Evolutionary conservation across 1,140 invertebrate genomes (phyloP), one percentile per base, ranked within the genome.

Genomic region (Vanessa atalanta): DNA sequence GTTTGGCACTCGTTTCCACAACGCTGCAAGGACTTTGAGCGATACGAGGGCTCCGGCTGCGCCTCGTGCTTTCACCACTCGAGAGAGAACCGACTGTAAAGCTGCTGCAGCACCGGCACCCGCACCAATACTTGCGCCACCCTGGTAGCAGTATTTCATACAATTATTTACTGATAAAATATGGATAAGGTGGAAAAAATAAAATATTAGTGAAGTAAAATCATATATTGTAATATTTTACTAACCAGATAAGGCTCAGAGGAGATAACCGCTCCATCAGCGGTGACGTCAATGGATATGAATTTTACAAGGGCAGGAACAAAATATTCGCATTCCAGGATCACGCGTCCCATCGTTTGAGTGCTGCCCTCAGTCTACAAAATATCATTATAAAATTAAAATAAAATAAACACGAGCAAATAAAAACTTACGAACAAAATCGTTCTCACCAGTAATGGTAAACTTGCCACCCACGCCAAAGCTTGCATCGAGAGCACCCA

Each of bases 401-500:
- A 65, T 31, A 65, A 26, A 51, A 23, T 66, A 16, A 66, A 13
- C 31, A 47, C 47, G 23, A 4, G n/a, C 16, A 47, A 48, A 15
- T n/a, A 37, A 64, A 15, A 37, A 11, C 16, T 0, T 43, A 61
- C 1, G 11, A 61, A 15, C 15, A 2, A 4, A 9, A 37, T 2
- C 1, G 11, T 31, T 70, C 69, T 75, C 47, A 93, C 92, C 83
- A 86, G 81, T 70, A 91, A 70, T 12, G 91, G 89, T 68, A 91
- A 80, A 72, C 82, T 89, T 3, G 91, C 88, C 11, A 93, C 85
- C 91, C 91, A 93, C 7, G 91, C 91, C 53, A 93, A 82, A n/a
- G 91, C 89, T 72, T 93, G 91, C 87, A 93, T 93, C 2, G 88
- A 92, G 20, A 93, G 68, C 68, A 93, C 90, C 93, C 93, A 93